Base-by-base conservation (phyloP, 2,113 vertebrate genomes). In the Leucosticte australis region DNA sequence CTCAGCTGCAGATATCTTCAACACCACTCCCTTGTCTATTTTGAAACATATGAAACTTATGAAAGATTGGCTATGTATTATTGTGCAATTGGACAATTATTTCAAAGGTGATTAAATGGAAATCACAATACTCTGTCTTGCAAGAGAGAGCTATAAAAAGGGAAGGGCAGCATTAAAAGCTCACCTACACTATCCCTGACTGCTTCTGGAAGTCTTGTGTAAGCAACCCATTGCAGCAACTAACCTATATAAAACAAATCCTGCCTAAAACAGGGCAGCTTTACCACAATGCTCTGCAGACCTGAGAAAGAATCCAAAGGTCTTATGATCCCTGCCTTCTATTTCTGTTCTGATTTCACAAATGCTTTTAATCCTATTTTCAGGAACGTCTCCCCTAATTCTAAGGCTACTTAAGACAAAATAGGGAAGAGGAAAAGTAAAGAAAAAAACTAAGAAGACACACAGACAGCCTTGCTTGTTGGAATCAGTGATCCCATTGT, bases 21-120 rank as follows among this genome's bases (percentile, higher is more conserved):
- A 68, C 41, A 91, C 91, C 93, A 94, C 89, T 85, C 94, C 91
- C 89, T 91, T 4, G 16, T 69, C 84, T 94, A 37, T 97, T 96
- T 95, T 91, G 93, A 95, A 96, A 96, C 62, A 57, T 6, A 18
- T 56, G 87, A 94, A 94, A 87, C 93, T 95, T 59, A 73, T 9
- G 74, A 91, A 96, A 85, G 78, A 76, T 91, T 74, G 46, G 78
- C 67, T 92, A 62, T 9, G 10, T 63, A 44, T 73, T 67, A 44
- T 94, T 97, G 95, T 91, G 93, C 89, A 95, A 95, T n/a, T 94
- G 42, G 55, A 91, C 87, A 87, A 89, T 87, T 92, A 94, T 91
- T 95, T 92, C 81, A 44, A 41, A 69, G 57, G 39, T 59, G 74
- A 87, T 87, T 94, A 95, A 89, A 88, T 82, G 42, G 78, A 92